Evolutionary conservation across 2,888 invertebrate genomes (phyloP), one percentile per base, ranked within the genome.

Genomic region (Vanessa cardui): DNA sequence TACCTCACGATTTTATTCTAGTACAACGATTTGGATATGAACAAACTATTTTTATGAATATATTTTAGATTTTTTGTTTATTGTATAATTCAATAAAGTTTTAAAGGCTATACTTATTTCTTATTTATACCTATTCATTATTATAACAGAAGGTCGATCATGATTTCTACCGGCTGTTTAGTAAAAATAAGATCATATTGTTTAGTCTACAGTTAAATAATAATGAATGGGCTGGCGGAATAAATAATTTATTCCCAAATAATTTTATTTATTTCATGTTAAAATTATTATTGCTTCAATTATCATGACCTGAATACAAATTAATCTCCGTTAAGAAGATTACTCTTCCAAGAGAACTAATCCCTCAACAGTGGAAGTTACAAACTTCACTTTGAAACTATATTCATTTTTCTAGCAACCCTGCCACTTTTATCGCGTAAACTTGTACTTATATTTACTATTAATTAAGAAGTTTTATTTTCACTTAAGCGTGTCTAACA

Each of bases 391-490:
- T 47, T 31, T 59, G 50, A 52, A 64, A 59, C 31, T 45, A 31
- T 33, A 59, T 59, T 52, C 18, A 59, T 31, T 59, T 64, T 64
- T 59, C 33, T 49, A 64, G 44, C 45, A 52, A 50, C 45, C 20
- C 31, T 44, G 45, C 50, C 59, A 64, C 31, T 64, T 64, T 52
- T 33, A 64, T 64, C 64, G 59, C 45, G 20, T 20, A 20, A 59
- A 59, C 50, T 59, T 64, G 45, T 45, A 52, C 20, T 31, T 39
- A 50, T 49, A 59, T 59, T 64, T 56, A 47, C 56, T 46, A 61
- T 61, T 66, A 66, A 66, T 56, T 60, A 62, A 50, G 45, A 52
- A 59, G 44, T 58, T 49, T 18, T 31, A 50, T 50, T 62, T 46
- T 39, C 20, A 59, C 33, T 58, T 46, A 56, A 56, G n/a, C 33